Evolutionary conservation across 2,888 invertebrate species (phyloP), one percentile per base, ranked within the genome.

Genomic region (Aphodius granarius): DNA sequence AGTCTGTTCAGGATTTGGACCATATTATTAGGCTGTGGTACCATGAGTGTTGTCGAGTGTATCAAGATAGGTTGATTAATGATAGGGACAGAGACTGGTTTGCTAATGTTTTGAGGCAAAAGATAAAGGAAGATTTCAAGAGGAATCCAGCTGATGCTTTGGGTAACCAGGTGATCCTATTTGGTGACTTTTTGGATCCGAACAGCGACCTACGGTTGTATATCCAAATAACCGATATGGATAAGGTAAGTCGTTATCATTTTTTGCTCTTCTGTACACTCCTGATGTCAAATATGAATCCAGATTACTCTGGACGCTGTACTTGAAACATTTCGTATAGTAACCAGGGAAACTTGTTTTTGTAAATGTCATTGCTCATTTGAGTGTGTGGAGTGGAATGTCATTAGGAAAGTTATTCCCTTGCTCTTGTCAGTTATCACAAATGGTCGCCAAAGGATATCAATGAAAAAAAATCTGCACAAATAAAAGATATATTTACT

Each of bases 11-110:
- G 92, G 83, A 85, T 4, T 88, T 91, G 65, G 88, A 90, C 3
- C 90, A 92, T 23, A 89, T 94, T 78, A 90, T 91, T 64, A 89
- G 94, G n/a, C 88, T 97, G 13, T 97, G 97, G 97, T 95, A 94
- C 80, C 97, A 97, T 84, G 97, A 97, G 86, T 94, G 95, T 73
- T 92, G 93, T 86, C 89, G 97, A 5, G 95, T 97, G 0, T 97
- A 95, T 84, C 94, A 94, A 83, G 97, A 97, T 85, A 92, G 97
- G 4, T 89, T 97, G n/a, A 91, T 94, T 0, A 94, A 94, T 83
- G 91, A 92, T 5, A 89, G 89, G 21, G 97, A 97, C 84, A 89
- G 95, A 22, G 81, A 86, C 22, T 95, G 96, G 94, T 92, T 95
- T 80, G 89, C 90, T 79, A 84, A 88, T 73, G 85, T 94, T 16